phyloP scores from a whole-genome alignment of 2,797 vertebrate species.

The Sylvilagus floridanus region DNA sequence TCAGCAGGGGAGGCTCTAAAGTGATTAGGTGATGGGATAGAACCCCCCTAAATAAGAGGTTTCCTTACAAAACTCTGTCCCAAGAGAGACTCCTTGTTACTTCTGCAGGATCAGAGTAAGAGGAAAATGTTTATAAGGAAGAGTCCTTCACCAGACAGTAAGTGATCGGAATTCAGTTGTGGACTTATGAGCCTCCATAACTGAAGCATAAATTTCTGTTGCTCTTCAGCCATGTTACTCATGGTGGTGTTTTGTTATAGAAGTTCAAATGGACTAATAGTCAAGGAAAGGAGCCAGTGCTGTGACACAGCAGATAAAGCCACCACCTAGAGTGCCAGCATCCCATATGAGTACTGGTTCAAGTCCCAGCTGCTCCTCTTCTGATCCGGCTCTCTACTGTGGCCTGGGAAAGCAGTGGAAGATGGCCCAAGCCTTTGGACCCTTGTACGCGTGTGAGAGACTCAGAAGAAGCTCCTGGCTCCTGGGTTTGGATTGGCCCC shows the following conservation, averaged over 20 bases:
- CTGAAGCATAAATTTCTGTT: background rate
- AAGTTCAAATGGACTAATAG: background rate
- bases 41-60: background rate
- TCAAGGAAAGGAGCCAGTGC: no score
- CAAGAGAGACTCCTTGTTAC: background rate
- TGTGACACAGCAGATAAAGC: no score
- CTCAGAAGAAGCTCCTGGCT: no score
- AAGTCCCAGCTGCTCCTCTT: no score
- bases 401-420: no score
- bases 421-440: no score
- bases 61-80: background rate
- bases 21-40: background rate
- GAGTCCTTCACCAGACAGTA: no score
- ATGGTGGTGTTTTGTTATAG: background rate
- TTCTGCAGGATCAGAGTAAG: background rate
- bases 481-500: no score
- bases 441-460: no score
- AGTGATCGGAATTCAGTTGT: background rate
- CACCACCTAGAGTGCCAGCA: no score
- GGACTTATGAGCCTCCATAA: background rate
- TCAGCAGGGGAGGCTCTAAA: background rate
- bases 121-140: background rate
- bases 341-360: no score
- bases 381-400: no score
- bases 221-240: background rate